phyloP scores from a whole-genome alignment of 1,140 invertebrate species.

The Formica selysi region DNA sequence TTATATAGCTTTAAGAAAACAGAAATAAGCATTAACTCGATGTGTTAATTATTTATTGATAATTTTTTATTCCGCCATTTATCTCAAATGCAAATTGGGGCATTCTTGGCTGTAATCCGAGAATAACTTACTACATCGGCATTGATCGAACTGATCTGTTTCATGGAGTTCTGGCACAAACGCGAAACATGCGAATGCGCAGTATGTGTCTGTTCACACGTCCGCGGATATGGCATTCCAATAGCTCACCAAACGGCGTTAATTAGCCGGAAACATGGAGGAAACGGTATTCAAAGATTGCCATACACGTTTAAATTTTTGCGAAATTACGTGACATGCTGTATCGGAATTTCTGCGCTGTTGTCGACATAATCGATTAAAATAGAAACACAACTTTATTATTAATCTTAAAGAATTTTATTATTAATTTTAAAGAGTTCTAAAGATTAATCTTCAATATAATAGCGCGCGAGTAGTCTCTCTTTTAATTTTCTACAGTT shows the following conservation, averaged over 20 bases:
- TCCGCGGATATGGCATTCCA: constrained; percentile 72
- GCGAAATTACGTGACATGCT: neutral
- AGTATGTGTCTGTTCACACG: constrained; percentile 62
- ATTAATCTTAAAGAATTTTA: neutral
- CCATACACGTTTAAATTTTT: constrained; percentile 45
- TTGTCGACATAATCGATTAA: neutral
- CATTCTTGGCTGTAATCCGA: constrained; percentile 38
- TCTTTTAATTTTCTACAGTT: constrained; percentile 5
- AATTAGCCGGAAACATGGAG: constrained; percentile 70
- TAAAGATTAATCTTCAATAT: neutral
- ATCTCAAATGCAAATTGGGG: constrained; percentile 2
- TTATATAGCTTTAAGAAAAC: too few species aligned
- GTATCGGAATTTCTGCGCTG: constrained; percentile 15
- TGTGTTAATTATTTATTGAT: neutral
- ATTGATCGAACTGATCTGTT: constrained; percentile 40
- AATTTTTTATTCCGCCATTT: neutral
- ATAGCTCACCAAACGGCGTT: constrained; percentile 66
- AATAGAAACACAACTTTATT: neutral
- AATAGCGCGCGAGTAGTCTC: too few species aligned
- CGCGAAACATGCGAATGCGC: constrained; percentile 51
- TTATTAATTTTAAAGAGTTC: neutral
- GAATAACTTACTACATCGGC: constrained; percentile 50
- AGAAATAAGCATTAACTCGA: neutral
- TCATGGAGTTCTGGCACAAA: constrained; percentile 29
- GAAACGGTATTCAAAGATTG: constrained; percentile 64